Conservation (phyloP, 2,797 vertebrate genomes). For the Nyctibius grandis region DNA sequence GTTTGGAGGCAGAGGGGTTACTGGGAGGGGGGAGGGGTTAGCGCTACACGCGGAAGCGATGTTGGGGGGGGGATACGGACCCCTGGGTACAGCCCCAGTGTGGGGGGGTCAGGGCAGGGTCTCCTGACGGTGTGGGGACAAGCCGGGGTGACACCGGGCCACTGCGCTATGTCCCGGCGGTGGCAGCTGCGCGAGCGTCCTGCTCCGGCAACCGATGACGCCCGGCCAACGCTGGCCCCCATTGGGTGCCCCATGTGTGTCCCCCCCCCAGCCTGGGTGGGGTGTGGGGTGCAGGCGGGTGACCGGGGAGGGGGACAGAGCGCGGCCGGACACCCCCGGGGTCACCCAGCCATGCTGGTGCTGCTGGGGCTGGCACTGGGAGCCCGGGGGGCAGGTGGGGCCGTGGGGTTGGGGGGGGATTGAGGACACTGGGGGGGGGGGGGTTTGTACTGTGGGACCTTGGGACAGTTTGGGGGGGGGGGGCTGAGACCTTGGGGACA, state of each 20-base stretch:
- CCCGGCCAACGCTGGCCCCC: rapidly evolving
- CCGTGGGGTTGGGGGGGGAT: rapidly evolving
- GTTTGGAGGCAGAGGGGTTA: background rate
- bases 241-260: background rate
- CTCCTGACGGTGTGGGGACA: background rate
- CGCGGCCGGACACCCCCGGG: background rate
- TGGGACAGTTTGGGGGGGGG: too few relatives aligned
- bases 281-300: background rate
- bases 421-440: too few relatives aligned
- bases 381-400: background rate
- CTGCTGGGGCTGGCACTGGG: background rate
- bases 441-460: too few relatives aligned
- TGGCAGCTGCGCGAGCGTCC: background rate
- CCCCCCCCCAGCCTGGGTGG: too few relatives aligned
- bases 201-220: background rate
- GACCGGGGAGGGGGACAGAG: background rate
- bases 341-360: background rate
- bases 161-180: background rate
- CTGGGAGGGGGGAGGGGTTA: background rate
- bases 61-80: too few relatives aligned
- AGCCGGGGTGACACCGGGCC: background rate
- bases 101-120: background rate
- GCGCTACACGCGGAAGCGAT: background rate
- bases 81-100: too few relatives aligned
- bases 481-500: background rate